These are phyloP conservation scores for Radopholus similis DNA, from an alignment of 1,140 invertebrate species.

Conservation along the genomic window DNA sequence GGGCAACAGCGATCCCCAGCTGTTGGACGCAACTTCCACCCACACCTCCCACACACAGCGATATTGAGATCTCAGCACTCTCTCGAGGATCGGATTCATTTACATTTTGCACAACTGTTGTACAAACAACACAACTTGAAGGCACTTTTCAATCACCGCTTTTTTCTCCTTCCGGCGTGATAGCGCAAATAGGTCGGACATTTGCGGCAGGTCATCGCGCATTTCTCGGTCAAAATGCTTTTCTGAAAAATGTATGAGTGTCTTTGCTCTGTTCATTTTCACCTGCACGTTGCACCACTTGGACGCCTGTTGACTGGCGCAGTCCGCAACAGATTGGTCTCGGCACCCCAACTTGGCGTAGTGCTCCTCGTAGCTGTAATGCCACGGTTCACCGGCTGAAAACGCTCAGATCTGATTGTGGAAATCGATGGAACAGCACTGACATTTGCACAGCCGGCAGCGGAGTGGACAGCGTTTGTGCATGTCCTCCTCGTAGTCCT, in stretches of 20 bases:
- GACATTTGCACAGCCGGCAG: neutral
- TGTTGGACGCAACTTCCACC: no score
- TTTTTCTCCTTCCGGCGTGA: neutral
- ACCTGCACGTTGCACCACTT: neutral
- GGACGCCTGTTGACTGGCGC: no score
- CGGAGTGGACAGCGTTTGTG: neutral
- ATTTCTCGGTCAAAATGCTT: neutral
- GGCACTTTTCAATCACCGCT: neutral
- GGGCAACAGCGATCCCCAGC: no score
- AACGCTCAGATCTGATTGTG: neutral
- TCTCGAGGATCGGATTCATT: neutral
- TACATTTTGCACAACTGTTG: no score
- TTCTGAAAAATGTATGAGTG: neutral
- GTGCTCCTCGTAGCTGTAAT: neutral
- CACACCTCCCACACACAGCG: no score
- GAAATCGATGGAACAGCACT: neutral
- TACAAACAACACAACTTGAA: no score
- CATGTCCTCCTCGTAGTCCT: constrained; percentile 4
- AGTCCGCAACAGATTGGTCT: no score
- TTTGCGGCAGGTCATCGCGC: neutral
- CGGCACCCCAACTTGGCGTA: neutral
- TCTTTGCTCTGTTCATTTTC: neutral
- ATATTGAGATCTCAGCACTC: no score
- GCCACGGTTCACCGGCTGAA: neutral
- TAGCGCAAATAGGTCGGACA: neutral